Percentiles rank a stretch among this genome's conserved stretches.
These are phyloP conservation scores for Andinoacara biseriatus DNA, from an alignment of 2,113 vertebrate genomes.

Conservation along the genomic window DNA sequence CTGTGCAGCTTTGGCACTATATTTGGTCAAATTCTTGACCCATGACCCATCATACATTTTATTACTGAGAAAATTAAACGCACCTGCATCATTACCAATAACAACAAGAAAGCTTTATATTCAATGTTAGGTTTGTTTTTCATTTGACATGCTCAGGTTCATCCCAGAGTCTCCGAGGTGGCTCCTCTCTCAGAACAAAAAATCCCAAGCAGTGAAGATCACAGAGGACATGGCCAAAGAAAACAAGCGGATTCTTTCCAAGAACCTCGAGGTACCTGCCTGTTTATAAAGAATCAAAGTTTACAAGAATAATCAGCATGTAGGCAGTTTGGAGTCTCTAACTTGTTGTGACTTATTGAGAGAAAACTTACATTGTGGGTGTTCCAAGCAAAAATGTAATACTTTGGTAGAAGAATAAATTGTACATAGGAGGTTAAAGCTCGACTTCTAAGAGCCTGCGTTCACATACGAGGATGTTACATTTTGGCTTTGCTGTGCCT, in stretches of 20 bases:
- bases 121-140: neutral
- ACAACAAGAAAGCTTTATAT: neutral
- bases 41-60: neutral
- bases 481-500: too few species aligned
- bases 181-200: constrained; percentile 90
- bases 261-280: constrained; percentile 84
- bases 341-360: neutral
- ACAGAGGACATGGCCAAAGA: constrained; percentile 87
- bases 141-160: constrained; percentile 77
- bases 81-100: neutral
- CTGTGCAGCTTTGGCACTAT: neutral
- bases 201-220: constrained; percentile 84
- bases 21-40: too few species aligned
- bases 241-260: constrained; percentile 84
- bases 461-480: too few species aligned
- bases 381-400: too few species aligned
- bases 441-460: too few species aligned
- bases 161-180: constrained; percentile 97
- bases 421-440: too few species aligned
- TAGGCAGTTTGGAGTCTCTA: neutral
- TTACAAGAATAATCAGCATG: neutral
- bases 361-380: too few species aligned
- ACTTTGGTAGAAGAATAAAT: too few species aligned
- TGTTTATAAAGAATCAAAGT: neutral
- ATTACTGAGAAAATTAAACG: neutral